Percentiles rank a stretch among this genome's conserved stretches.
Evolutionary conservation across 2,888 invertebrate genomes (phyloP).

Genomic region (Beris morrisii): DNA sequence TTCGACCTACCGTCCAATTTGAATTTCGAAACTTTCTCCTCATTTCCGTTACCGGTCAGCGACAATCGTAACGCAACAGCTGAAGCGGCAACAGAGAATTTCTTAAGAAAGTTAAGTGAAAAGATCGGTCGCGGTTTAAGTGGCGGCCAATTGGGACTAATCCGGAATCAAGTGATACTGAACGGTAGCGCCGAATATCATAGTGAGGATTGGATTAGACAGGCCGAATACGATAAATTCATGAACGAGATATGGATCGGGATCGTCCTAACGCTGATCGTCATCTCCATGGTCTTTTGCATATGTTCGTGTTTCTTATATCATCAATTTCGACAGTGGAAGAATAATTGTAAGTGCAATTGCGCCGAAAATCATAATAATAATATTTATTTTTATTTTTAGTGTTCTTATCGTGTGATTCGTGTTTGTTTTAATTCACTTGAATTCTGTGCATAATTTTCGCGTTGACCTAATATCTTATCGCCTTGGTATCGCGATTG

Average conservation of each 20-base stretch:
- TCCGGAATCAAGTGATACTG: constrained; percentile 48
- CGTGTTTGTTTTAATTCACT: background rate
- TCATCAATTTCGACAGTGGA: constrained; percentile 67
- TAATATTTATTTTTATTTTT: background rate
- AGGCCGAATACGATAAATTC: constrained; percentile 61
- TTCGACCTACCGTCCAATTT: constrained; percentile 51
- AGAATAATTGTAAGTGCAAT: constrained; percentile 60
- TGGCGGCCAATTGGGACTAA: constrained; percentile 39
- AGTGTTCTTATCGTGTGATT: background rate
- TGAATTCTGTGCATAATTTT: background rate
- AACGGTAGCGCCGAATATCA: constrained; percentile 44
- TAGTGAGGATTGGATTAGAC: constrained; percentile 48
- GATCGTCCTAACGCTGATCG: constrained; percentile 63
- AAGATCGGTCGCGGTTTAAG: constrained; percentile 47
- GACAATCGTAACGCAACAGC: background rate
- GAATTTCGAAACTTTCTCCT: constrained; percentile 51
- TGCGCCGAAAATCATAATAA: background rate
- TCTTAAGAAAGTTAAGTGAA: constrained; percentile 51
- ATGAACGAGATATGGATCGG: constrained; percentile 68
- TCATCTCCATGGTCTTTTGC: constrained; percentile 65
- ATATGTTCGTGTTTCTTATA: constrained; percentile 66
- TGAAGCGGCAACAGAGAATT: constrained; percentile 44
- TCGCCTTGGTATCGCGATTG: background rate
- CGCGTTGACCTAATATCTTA: background rate
- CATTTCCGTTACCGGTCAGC: constrained; percentile 27